Evolutionary conservation across 1,140 invertebrate genomes (phyloP), one percentile per base, ranked within the genome.

Genomic region (Phocides pigmalion): DNA sequence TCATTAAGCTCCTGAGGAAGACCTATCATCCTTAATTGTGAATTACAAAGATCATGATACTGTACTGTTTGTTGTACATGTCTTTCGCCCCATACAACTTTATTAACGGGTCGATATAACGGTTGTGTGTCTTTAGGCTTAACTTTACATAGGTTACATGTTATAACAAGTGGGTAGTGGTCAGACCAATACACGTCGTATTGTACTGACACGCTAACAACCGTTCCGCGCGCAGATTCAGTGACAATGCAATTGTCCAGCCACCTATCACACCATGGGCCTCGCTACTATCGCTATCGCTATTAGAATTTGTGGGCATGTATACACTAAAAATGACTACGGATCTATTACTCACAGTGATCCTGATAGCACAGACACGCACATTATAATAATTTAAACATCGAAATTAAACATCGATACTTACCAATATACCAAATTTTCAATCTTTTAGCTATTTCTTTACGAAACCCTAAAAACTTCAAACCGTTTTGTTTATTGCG

Each of bases 161-260:
- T 32, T 4, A 64, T 0, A 15, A 49, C 19, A 39, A 65, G 41
- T 3, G 63, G 63, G 14, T 47, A 65, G 35, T 66, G 54, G 35
- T 66, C 64, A 3, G 64, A 66, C 64, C 54, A 66, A 14, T 35
- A 59, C n/a, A 66, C 20, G 9, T 53, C 47, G 53, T 66, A 42
- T 25, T 32, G 8, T 17, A 66, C 46, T 9, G 20, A 12, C 0
- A 66, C 54, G 9, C n/a, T 59, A 0, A 16, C 0, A 4, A 66
- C 35, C 12, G 64, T 47, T 1, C 46, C 9, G 1, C 1, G 11
- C 12, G 64, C 64, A 1, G 64, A 39, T 9, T 46, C 9, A 32
- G 63, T 65, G 14, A 51, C 15, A 1, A 65, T 37, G 22, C 44
- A 58, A 16, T 65, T 53, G 17, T 59, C 54, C 11, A 66, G 32